Evolutionary conservation across 2,113 vertebrate species (phyloP).

Genomic region (Sebastes fasciatus): DNA sequence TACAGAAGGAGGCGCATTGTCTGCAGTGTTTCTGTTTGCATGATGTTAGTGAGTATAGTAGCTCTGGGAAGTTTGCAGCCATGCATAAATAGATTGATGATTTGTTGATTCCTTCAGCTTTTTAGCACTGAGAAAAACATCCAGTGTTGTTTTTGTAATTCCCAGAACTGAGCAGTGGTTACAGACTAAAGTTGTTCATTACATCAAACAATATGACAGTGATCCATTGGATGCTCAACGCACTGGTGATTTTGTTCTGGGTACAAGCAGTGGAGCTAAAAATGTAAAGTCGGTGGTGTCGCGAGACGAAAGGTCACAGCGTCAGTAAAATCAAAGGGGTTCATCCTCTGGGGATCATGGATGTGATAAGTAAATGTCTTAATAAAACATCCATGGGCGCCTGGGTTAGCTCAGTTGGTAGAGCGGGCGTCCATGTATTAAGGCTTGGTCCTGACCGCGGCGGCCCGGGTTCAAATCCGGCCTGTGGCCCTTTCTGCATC

Average conservation of each 20-base stretch:
- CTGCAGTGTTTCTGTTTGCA: not conserved
- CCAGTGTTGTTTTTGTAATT: not conserved
- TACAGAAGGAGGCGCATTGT: not conserved
- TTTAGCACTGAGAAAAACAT: not conserved
- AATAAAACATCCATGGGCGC: not conserved
- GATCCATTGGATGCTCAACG: too few species aligned
- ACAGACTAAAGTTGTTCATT: not conserved
- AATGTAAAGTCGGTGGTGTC: not conserved
- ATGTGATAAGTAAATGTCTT: not conserved
- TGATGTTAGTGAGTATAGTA: not conserved
- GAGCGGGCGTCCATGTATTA: too few species aligned
- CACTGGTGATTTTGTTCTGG: not conserved
- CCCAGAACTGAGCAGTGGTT: not conserved
- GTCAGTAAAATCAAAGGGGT: not conserved
- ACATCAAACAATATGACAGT: not conserved
- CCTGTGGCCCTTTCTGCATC: too few species aligned
- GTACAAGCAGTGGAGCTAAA: not conserved
- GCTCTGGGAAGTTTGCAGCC: not conserved
- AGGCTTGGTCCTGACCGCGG: too few species aligned
- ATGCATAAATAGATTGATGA: not conserved
- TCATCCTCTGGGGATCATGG: not conserved
- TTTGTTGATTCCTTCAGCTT: slow-evolving; percentile 11
- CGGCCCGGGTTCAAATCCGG: too few species aligned
- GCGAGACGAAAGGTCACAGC: not conserved
- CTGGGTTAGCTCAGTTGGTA: too few species aligned